These are phyloP conservation scores for Corvus moneduloides DNA, from an alignment of 2,113 vertebrate genomes.

Conservation along the genomic window DNA sequence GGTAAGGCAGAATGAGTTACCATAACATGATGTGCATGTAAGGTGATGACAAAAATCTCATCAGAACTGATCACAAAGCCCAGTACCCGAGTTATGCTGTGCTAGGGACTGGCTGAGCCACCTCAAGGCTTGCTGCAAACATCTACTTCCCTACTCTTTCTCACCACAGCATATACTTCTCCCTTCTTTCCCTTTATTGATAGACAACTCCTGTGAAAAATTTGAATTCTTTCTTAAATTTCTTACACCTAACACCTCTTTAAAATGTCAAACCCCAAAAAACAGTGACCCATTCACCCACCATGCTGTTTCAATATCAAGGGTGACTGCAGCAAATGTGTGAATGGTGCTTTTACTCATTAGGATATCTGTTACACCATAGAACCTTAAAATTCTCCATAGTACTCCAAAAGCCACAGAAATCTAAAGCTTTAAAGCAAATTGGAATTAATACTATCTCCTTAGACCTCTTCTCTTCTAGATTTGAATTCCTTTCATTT, in stretches of 20 bases:
- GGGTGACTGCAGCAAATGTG: background rate
- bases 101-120: background rate
- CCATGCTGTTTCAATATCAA: background rate
- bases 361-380: background rate
- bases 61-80: background rate
- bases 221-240: background rate
- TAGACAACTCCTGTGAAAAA: background rate
- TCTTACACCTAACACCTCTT: background rate
- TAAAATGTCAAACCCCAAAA: background rate
- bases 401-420: background rate
- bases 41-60: background rate
- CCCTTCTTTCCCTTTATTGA: background rate
- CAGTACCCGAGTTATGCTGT: background rate
- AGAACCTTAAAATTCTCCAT: background rate
- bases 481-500: background rate
- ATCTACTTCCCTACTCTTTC: background rate
- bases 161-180: background rate
- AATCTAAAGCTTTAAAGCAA: background rate
- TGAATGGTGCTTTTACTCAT: background rate
- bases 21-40: accelerated
- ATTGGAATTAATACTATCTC: background rate
- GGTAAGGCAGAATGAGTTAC: background rate
- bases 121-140: background rate
- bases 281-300: background rate
- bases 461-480: background rate